Base-by-base conservation (phyloP, 2,797 vertebrate genomes). In the Megaceryle alcyon region DNA sequence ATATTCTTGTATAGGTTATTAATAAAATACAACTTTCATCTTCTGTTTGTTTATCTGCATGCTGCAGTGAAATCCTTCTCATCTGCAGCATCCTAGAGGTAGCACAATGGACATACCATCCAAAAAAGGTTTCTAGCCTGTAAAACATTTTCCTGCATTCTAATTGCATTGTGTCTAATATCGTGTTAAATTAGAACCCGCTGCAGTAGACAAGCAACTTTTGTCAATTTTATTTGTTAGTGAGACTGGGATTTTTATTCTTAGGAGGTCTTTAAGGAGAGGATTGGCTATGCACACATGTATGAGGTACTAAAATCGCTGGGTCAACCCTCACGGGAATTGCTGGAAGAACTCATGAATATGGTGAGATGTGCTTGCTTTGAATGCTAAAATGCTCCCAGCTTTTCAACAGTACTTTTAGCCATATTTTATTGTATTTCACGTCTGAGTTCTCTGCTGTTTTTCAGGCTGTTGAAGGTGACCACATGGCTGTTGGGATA, bases 341-440 rank as follows among this genome's bases (percentile, higher is more conserved):
- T 99, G 57, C 98, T 99, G 93, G 99, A 99, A 97, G 99, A 99
- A 96, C 98, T 99, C 89, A 99, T 99, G 99, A 99, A 99, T 97
- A 99, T 99, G 99, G 99, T 99, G 93, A 99, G 98, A 71, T 65
- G 29, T 86, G 26, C 56, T 92, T 96, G n/a, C 83, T 95, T 87
- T 82, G 69, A n/a, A 61, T 22, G 41, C 57, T 80, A 22, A 70
- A 82, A 33, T 15, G 13, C 43, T 64, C 72, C 3, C 6, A 5
- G 39, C 28, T 82, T 65, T 79, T 73, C 29, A 66, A 12, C 14
- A 8, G 9, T 76, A 25, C 37, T 82, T 83, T 35, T 85, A 25
- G 6, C 16, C 10, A 6, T 18, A 0, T 53, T 71, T 71, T 31
- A 37, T 0, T 51, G 35, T 78, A 28, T 87, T 54, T 95, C 81